Evolutionary conservation across 2,113 vertebrate species (phyloP).

Genomic region (Chaetodon trifascialis): DNA sequence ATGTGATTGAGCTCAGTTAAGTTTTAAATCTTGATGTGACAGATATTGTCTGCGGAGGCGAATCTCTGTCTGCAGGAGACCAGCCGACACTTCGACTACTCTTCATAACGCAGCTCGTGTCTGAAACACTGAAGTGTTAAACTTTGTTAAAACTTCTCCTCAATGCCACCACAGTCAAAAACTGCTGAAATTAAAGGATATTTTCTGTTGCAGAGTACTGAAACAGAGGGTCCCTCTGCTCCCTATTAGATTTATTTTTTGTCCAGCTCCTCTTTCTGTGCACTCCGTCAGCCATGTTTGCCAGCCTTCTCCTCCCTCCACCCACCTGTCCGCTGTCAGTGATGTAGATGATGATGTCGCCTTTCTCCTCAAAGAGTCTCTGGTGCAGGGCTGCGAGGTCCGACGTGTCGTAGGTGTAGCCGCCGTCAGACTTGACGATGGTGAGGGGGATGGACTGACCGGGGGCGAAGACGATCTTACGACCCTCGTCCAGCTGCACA

Average conservation of each 20-base stretch:
- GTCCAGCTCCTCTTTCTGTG: not conserved
- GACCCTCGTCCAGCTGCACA: constrained; percentile 91
- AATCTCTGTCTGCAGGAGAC: not conserved
- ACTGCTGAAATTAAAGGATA: not conserved
- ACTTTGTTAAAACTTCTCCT: not conserved
- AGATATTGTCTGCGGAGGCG: not conserved
- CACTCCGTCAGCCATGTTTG: not conserved
- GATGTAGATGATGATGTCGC: constrained; percentile 93
- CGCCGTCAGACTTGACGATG: constrained; percentile 94
- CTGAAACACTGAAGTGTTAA: not conserved
- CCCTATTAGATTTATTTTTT: not conserved
- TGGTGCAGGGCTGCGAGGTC: constrained; percentile 94
- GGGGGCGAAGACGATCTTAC: constrained; percentile 91
- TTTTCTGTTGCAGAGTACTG: not conserved
- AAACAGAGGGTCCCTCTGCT: constrained; percentile 3
- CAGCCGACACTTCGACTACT: not conserved
- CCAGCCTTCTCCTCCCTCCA: not conserved
- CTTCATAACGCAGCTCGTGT: not conserved
- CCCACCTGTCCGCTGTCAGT: constrained; percentile 95
- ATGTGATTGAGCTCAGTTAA: too few relatives aligned
- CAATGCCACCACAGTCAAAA: not conserved
- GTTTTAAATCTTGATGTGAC: not conserved
- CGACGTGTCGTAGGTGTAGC: constrained; percentile 97
- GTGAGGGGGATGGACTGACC: constrained; percentile 93
- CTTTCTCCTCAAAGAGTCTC: constrained; percentile 90